Evolutionary conservation across 2,888 invertebrate genomes (phyloP), one percentile per base, ranked within the genome.

Genomic region (Ophion ventricosus): DNA sequence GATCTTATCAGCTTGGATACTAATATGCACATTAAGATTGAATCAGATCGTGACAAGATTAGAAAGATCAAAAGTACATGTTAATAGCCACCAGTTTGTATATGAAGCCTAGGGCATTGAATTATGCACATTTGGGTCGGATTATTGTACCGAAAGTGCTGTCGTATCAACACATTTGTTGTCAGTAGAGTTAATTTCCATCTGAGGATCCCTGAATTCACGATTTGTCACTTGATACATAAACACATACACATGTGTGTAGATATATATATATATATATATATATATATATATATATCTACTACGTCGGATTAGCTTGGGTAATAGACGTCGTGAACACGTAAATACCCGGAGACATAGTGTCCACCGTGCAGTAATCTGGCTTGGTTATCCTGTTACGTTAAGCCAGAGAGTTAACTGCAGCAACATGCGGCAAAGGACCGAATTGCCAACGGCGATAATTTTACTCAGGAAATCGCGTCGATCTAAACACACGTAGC

Each of bases 401-500:
- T 64, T 70, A 66, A 72, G 70, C 82, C 57, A 49, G 59, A 66
- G 64, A 72, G 64, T 73, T 74, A 81, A 83, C 75, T 83, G 69
- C 61, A 40, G 43, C 69, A 69, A 69, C 69, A 49, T 43, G 64
- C 83, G 64, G 81, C 64, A 69, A 69, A 81, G 80, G 73, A 81
- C 81, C 80, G 74, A 81, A 81, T 81, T 74, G 84, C 76, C 84
- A 83, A 80, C 74, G 84, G 85, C 84, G 82, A 85, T 85, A 84
- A 87, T 87, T 87, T 87, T 81, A 84, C 78, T 74, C 69, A 17
- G 80, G 83, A 76, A 82, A 87, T 85, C 85, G 83, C 85, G 84
- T 82, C 87, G 87, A 85, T 87, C 86, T 83, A 75, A 85, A 84
- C 85, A 80, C 87, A 85, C 84, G 80, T 86, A 74, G 86, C 80